Evolutionary conservation across 2,888 invertebrate genomes (phyloP).

Genomic region (Chaitophorus viminalis): DNA sequence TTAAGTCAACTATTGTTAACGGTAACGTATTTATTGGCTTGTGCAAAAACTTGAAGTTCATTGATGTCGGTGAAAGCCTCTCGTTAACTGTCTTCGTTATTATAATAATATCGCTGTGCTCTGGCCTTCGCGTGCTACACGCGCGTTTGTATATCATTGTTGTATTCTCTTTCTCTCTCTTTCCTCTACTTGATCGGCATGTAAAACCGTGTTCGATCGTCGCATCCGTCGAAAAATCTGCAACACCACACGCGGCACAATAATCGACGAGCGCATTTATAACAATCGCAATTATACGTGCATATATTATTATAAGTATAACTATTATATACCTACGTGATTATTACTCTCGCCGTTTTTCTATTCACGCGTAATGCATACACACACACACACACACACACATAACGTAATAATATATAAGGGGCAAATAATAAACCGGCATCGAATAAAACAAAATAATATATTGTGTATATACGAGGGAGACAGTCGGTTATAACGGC

Average conservation of each 20-base stretch:
- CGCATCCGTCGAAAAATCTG: too few species aligned
- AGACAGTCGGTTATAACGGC: not conserved
- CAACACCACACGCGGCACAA: too few species aligned
- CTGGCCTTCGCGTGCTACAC: too few species aligned
- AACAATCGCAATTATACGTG: not conserved
- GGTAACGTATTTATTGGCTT: too few species aligned
- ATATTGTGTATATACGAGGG: constrained; percentile 14
- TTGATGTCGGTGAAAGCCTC: too few species aligned
- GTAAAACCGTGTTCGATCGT: too few species aligned
- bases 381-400: not conserved
- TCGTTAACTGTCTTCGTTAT: too few species aligned
- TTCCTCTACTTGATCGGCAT: not conserved
- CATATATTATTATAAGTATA: too few species aligned
- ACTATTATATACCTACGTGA: constrained; percentile 9
- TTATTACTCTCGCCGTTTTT: constrained; percentile 16
- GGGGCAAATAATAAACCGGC: constrained; percentile 61
- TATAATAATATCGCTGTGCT: too few species aligned
- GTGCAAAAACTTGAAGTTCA: too few species aligned
- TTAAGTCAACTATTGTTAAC: too few species aligned
- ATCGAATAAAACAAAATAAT: constrained; percentile 54
- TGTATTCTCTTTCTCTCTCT: not conserved
- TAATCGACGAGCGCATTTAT: not conserved
- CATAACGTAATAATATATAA: constrained; percentile 47
- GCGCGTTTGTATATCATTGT: not conserved
- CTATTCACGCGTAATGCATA: not conserved